These are phyloP conservation scores for Morus bassanus DNA, from an alignment of 2,797 vertebrate genomes.

Conservation along the genomic window DNA sequence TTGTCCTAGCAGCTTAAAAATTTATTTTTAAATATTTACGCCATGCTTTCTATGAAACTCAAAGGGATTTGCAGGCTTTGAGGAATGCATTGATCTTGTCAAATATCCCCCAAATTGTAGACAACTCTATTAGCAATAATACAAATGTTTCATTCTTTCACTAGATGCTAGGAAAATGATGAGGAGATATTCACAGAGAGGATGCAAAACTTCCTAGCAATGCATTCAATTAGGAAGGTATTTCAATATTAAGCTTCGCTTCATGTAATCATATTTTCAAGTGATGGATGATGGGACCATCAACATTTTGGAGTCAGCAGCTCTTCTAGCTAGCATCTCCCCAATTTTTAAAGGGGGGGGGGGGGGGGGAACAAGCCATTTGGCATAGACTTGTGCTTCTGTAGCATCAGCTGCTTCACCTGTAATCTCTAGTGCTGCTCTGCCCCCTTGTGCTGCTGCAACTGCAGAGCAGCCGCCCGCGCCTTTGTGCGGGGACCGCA, in stretches of 20 bases:
- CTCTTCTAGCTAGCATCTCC: conserved; percentile 6
- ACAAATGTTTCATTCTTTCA: background rate
- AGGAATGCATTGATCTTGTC: background rate
- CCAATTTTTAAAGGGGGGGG: background rate
- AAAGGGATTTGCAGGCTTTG: background rate
- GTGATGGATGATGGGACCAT: background rate
- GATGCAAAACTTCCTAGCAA: background rate
- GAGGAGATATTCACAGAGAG: background rate
- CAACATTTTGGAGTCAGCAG: conserved; percentile 8
- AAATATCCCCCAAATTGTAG: background rate
- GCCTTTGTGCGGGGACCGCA: conserved; percentile 54
- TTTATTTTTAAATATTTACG: background rate
- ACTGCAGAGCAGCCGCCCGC: conserved; percentile 49
- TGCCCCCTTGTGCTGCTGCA: conserved; percentile 87
- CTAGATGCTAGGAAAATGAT: background rate
- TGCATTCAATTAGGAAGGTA: background rate
- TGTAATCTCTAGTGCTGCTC: conserved; percentile 82
- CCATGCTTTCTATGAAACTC: background rate
- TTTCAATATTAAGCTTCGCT: background rate
- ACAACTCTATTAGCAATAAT: background rate
- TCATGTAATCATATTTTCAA: conserved; percentile 19
- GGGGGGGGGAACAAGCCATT: background rate
- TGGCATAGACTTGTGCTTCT: background rate
- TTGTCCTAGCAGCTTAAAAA: background rate
- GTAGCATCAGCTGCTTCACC: conserved; percentile 27